phyloP scores from a whole-genome alignment of 2,888 invertebrate genomes.

The Dermolepida albohirtum region DNA sequence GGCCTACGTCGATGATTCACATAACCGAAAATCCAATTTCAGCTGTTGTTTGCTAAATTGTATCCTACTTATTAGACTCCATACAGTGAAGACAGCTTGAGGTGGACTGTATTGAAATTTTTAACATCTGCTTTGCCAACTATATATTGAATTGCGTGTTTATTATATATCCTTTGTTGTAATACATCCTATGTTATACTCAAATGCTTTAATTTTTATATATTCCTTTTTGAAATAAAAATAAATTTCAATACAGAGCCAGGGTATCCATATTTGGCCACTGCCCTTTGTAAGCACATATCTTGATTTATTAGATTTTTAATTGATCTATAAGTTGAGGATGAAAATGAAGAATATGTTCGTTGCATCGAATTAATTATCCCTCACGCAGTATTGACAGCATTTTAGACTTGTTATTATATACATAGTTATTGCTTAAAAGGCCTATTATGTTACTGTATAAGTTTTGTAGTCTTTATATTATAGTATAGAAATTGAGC shows the following conservation, averaged over 20 bases:
- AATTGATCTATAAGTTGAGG: conserved; percentile 19
- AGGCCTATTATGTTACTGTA: conserved; percentile 39
- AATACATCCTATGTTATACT: background rate
- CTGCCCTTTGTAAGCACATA: conserved; percentile 60
- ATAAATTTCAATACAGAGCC: conserved; percentile 64
- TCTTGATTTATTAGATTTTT: conserved; percentile 51
- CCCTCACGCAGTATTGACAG: conserved; percentile 14
- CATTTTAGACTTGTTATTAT: conserved; percentile 43
- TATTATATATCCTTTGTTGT: background rate
- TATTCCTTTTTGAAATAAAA: conserved; percentile 12
- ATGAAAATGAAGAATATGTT: conserved; percentile 5
- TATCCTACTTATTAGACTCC: conserved; percentile 23
- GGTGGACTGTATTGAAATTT: conserved; percentile 57
- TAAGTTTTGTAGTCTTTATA: conserved; percentile 37
- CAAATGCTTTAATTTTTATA: background rate
- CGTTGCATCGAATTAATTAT: too few relatives aligned
- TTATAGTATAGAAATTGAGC: conserved; percentile 42
- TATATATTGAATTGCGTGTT: too few relatives aligned
- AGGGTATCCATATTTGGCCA: conserved; percentile 58
- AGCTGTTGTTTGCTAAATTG: conserved; percentile 76
- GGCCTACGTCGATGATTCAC: conserved; percentile 75
- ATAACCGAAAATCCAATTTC: conserved; percentile 85
- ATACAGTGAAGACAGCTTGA: conserved; percentile 43
- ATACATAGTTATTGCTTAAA: conserved; percentile 36
- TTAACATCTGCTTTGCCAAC: background rate